These are phyloP conservation scores for Botia kubotai DNA, from an alignment of 2,797 vertebrate species.

Conservation along the genomic window DNA sequence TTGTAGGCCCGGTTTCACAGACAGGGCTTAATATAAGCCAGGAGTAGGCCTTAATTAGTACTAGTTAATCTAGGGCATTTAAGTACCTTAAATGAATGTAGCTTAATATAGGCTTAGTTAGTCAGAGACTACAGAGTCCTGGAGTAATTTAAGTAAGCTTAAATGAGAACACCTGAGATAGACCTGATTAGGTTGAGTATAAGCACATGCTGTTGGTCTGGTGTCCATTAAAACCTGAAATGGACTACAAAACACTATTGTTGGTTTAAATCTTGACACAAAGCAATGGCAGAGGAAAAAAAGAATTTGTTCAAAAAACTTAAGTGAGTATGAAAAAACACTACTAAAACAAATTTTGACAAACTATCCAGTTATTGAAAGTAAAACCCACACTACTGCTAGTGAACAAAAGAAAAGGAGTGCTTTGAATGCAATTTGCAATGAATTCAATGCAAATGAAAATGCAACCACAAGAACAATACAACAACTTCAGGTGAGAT, in stretches of 20 bases:
- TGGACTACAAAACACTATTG: too few species aligned
- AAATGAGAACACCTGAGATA: too few species aligned
- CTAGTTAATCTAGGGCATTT: conserved; percentile 16
- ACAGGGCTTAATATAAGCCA: conserved; percentile 10
- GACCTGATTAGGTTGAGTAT: too few species aligned
- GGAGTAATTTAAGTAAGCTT: conserved; percentile 11
- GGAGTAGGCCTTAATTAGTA: background rate
- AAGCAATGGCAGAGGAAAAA: too few species aligned
- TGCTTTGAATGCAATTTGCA: conserved; percentile 21
- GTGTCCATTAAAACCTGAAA: too few species aligned
- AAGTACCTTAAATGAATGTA: conserved; percentile 31
- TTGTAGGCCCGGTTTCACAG: too few species aligned
- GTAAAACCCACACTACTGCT: conserved; percentile 39
- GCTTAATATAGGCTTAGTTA: conserved; percentile 26
- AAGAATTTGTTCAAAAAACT: background rate
- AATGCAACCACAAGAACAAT: background rate
- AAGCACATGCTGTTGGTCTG: too few species aligned
- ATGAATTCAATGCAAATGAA: conserved; percentile 50
- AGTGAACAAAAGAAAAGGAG: conserved; percentile 35
- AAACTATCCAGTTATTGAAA: conserved; percentile 22
- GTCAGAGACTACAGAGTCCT: conserved; percentile 24
- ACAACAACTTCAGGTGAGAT: conserved; percentile 24
- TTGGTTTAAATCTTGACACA: too few species aligned
- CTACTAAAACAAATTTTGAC: too few species aligned
- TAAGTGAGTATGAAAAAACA: conserved; percentile 30